These are phyloP conservation scores for Ophthalmolycus amberensis DNA, from an alignment of 2,113 vertebrate genomes.

Conservation along the genomic window DNA sequence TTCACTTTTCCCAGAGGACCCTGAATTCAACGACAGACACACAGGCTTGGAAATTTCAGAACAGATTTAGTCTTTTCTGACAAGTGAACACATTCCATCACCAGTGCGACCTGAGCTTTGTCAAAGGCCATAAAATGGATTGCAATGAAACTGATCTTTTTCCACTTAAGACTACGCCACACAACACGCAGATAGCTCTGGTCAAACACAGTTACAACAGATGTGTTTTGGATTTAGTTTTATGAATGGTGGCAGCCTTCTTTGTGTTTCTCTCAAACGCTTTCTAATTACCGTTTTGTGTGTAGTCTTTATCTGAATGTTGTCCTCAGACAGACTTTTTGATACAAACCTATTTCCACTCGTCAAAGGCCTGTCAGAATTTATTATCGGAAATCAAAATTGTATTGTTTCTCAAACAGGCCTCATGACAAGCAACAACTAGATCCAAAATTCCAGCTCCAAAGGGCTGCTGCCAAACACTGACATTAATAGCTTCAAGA, in stretches of 20 bases:
- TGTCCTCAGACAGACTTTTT: slow-evolving; percentile 19
- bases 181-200: slow-evolving; percentile 12
- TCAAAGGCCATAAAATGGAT: slow-evolving; percentile 22
- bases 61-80: slow-evolving; percentile 54
- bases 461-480: slow-evolving; percentile 60
- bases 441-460: slow-evolving; percentile 69
- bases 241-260: slow-evolving; percentile 13
- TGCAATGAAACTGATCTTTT: slow-evolving; percentile 43
- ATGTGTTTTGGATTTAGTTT: slow-evolving; percentile 7
- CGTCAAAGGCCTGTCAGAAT: slow-evolving; percentile 62
- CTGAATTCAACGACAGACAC: slow-evolving; percentile 55
- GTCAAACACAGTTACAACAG: slow-evolving; percentile 26
- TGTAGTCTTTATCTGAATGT: slow-evolving; percentile 14
- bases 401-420: slow-evolving; percentile 62
- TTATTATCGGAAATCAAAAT: slow-evolving; percentile 57
- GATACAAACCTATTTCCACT: slow-evolving; percentile 45
- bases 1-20: slow-evolving; percentile 66
- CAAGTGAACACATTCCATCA: slow-evolving; percentile 47
- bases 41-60: slow-evolving; percentile 52
- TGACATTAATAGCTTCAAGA: slow-evolving; percentile 76
- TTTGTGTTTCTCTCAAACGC: slow-evolving; percentile 25
- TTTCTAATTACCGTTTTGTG: slow-evolving; percentile 6
- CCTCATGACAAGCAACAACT: slow-evolving; percentile 72
- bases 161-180: slow-evolving; percentile 12
- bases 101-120: slow-evolving; percentile 20